Conservation (phyloP, 1,140 invertebrate genomes). For the Drosophila lini region DNA sequence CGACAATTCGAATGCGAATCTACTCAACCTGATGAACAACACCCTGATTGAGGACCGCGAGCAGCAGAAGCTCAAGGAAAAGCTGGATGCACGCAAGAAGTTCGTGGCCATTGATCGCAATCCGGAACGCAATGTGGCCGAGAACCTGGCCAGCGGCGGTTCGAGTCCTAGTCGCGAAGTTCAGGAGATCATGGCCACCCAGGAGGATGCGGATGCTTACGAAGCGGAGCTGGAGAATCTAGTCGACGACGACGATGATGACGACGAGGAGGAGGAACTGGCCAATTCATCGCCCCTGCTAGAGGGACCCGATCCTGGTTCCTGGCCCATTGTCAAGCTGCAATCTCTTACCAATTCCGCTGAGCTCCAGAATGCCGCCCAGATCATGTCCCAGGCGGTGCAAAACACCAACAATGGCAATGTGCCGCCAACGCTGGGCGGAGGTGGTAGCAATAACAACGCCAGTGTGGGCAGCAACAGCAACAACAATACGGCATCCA, state of each 20-base stretch:
- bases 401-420: constrained; percentile 76
- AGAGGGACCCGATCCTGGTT: constrained; percentile 33
- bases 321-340: constrained; percentile 57
- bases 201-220: constrained; percentile 83
- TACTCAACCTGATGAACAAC: constrained; percentile 80
- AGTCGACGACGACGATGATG: constrained; percentile 61
- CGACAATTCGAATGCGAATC: constrained; percentile 63
- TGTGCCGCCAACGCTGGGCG: constrained; percentile 58
- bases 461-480: constrained; percentile 34
- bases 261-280: constrained; percentile 55
- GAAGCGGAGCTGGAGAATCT: constrained; percentile 65
- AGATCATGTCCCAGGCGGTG: constrained; percentile 79
- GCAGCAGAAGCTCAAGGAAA: constrained; percentile 77
- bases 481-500: constrained; percentile 53
- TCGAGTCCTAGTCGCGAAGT: constrained; percentile 95
- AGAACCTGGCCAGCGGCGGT: constrained; percentile 86
- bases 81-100: constrained; percentile 71
- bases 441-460: constrained; percentile 32
- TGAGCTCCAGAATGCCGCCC: constrained; percentile 76
- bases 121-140: constrained; percentile 67
- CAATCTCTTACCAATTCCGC: constrained; percentile 65
- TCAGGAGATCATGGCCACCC: constrained; percentile 89
- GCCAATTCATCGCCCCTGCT: constrained; percentile 46
- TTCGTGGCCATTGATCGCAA: constrained; percentile 76
- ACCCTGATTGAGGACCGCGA: constrained; percentile 78